Percentiles rank a stretch among this genome's conserved stretches.
phyloP scores from a whole-genome alignment of 2,888 invertebrate genomes.

The Chaetoderma sp. region DNA sequence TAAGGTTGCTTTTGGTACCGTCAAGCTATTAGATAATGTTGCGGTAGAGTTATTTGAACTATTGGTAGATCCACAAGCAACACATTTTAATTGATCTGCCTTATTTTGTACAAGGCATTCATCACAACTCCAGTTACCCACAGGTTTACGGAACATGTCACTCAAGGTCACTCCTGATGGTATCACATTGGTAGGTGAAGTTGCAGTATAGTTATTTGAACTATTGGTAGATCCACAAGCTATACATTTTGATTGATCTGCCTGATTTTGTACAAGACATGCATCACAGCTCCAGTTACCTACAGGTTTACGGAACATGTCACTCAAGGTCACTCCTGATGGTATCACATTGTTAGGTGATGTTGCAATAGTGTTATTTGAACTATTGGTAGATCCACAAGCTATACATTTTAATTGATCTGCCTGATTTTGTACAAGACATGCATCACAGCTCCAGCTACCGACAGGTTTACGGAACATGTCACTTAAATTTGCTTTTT shows the following conservation, averaged over 20 bases:
- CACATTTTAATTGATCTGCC: slow-evolving; percentile 45
- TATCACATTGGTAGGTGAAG: no score
- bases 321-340: background rate
- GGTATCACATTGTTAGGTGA: background rate
- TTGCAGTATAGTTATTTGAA: no score
- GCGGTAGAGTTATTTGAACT: background rate
- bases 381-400: background rate
- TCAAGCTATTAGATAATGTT: no score
- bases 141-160: slow-evolving; percentile 48
- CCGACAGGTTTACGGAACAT: slow-evolving; percentile 53
- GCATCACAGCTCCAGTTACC: slow-evolving; percentile 63
- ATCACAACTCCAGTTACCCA: slow-evolving; percentile 63
- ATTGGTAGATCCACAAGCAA: slow-evolving; percentile 1
- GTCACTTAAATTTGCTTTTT: slow-evolving; percentile 8
- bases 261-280: slow-evolving; percentile 57
- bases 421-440: slow-evolving; percentile 53
- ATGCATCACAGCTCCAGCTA: slow-evolving; percentile 63
- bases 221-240: background rate
- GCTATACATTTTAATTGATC: slow-evolving; percentile 48
- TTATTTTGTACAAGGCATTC: slow-evolving; percentile 58
- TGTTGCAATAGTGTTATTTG: no score
- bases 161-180: background rate
- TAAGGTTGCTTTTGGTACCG: background rate
- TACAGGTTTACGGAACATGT: slow-evolving; percentile 49
- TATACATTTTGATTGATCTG: slow-evolving; percentile 46